Evolutionary conservation across 2,888 invertebrate genomes (phyloP), one percentile per base, ranked within the genome.

Genomic region (Caenorhabditis imperialis): DNA sequence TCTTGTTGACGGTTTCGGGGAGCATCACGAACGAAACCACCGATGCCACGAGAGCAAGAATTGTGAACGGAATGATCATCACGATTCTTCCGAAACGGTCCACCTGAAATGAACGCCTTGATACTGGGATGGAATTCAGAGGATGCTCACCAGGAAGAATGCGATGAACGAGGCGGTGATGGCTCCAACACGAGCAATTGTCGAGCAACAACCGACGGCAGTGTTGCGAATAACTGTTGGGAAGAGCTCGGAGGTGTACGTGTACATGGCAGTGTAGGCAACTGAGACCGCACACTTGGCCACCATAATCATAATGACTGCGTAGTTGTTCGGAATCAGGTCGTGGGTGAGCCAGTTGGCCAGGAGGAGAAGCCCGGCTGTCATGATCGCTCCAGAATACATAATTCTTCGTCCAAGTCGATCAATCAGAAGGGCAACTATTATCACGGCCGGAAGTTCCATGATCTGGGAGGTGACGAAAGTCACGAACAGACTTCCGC

Each of bases 211-310:
- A 0, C 95, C 95, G 54, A 95, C 92, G 0, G 94, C 95, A 37
- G 93, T 92, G 86, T 94, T 95, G 27, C 95, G 62, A 44, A 94
- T 92, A 1, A 94, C 93, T 0, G 95, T 95, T 0, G 95, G 95
- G 88, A 94, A 95, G 14, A 94, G 88, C 89, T 95, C 95, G 0
- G 94, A 94, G 0, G 93, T 93, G 88, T 93, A 95, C 20, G 95
- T 91, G 88, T 95, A 95, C 12, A 93, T 93, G 3, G 93, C 93
- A 1, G 94, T 93, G 88, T 95, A 95, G 0, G 93, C 92, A 37
- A 94, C 92, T 16, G 93, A 93, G 88, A 93, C 92, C 7, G 94
- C 93, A 86, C 93, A 92, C 75, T 94, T 92, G 0, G 93, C 93
- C 37, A 92, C 88, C 78, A 93, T 92, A 16, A 93, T 93, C 35